Base-by-base conservation (phyloP, 2,888 invertebrate genomes). In the Zhuqinia jingwanae region DNA sequence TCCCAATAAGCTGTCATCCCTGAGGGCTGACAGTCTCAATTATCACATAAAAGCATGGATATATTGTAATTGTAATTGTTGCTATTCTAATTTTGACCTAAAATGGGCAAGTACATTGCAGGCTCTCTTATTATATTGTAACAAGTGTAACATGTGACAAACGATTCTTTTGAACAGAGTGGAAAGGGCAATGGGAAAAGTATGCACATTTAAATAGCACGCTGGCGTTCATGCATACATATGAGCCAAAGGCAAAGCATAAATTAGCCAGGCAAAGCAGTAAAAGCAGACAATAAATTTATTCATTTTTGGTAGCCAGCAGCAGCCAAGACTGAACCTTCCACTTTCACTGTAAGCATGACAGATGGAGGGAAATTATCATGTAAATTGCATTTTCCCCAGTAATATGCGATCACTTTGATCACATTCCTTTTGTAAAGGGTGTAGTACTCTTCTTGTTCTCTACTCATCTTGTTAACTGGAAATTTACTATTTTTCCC, bases 311-410 rank as follows among this genome's bases (percentile, higher is more conserved):
- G 63, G 47, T 60, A 73, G 73, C 78, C 85, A 85, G 30, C 20
- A n/a, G n/a, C n/a, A 79, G 73, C 79, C 60, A 85, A 73, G 73
- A 85, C 73, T 85, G 85, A 85, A 36, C 85, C 65, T 30, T 58
- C 60, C 42, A 42, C 42, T 53, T 11, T n/a, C n/a, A n/a, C n/a
- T 27, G 36, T 77, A 85, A 85, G 85, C 58, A 79, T 65, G 85
- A 85, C 85, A 85, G 78, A 85, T 85, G 85, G 85, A 79, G 60
- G 73, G 60, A 85, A 85, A 85, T 85, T 85, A 85, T 85, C 85
- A 85, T 85, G 85, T 79, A 85, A 85, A 85, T 85, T 85, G 73
- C 85, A 79, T 79, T 85, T 84, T 78, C 85, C 70, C 85, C 78
- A 79, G 79, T 85, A 85, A 63, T 79, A 85, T 78, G 78, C 68